Conservation (phyloP, 2,888 invertebrate genomes). For the Eupeodes latifasciatus region DNA sequence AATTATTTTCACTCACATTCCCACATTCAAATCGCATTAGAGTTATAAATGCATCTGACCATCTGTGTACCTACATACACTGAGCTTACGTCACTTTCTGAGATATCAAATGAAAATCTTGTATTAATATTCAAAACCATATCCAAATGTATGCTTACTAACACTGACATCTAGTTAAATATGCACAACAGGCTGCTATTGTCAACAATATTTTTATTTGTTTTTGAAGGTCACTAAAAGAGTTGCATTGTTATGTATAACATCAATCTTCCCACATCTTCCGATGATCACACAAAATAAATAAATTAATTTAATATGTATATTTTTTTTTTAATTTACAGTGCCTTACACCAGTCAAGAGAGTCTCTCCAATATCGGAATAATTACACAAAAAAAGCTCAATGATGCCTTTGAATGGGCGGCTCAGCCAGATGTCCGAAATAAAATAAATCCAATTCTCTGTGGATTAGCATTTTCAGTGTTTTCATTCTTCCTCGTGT, state of each 20-base stretch:
- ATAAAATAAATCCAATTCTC: constrained; percentile 79
- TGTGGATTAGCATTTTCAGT: constrained; percentile 85
- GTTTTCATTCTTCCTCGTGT: constrained; percentile 86
- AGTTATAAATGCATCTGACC: no score
- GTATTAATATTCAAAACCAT: not conserved
- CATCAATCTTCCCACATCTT: not conserved
- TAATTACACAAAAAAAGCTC: constrained; percentile 78
- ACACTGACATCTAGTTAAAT: not conserved
- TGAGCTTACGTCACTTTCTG: no score
- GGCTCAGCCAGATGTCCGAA: constrained; percentile 78
- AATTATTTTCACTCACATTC: no score
- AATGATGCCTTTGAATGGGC: constrained; percentile 79
- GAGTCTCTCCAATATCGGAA: constrained; percentile 77
- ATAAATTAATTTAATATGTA: not conserved
- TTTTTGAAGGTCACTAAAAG: not conserved
- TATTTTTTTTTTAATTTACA: constrained; percentile 66
- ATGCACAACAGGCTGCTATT: not conserved
- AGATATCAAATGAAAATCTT: not conserved
- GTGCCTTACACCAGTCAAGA: constrained; percentile 79
- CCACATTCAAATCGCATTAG: no score
- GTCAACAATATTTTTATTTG: not conserved
- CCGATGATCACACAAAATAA: not conserved
- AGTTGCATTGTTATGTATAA: not conserved
- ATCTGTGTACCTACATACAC: no score
- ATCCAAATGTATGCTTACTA: not conserved